Conservation (phyloP, 2,113 vertebrate genomes). For the cat (Felis catus) region DNA sequence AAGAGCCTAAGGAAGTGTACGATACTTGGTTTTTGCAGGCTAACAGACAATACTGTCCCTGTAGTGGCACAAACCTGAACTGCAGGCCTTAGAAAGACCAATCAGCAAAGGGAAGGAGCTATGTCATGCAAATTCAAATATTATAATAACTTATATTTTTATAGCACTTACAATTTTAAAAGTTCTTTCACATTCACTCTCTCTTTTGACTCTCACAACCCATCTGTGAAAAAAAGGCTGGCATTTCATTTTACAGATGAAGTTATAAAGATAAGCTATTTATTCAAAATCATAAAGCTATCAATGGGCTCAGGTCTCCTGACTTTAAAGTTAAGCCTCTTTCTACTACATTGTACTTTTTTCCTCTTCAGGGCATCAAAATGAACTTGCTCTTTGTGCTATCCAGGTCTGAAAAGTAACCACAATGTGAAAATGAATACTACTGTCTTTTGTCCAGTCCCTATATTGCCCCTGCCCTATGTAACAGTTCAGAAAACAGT, state of each 20-base stretch:
- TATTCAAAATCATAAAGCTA: not conserved
- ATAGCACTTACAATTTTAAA: not conserved
- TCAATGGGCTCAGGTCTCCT: not conserved
- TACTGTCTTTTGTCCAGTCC: not conserved
- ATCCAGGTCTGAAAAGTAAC: not conserved
- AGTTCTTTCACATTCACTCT: not conserved
- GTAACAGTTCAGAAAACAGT: not conserved
- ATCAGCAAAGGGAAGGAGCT: not conserved
- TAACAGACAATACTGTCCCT: not conserved
- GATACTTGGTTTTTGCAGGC: not conserved
- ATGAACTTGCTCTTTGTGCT: not conserved
- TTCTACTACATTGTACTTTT: not conserved
- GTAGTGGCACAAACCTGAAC: constrained; percentile 22
- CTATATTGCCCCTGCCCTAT: not conserved
- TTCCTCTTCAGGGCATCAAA: not conserved
- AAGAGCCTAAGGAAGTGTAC: not conserved
- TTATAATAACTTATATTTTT: not conserved
- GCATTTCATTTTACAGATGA: not conserved
- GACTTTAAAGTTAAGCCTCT: not conserved
- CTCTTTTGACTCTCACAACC: not conserved
- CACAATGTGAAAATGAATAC: not conserved
- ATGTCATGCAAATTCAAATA: not conserved
- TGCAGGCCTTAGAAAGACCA: not conserved
- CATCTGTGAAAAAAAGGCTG: not conserved
- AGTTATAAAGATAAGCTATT: not conserved